These are phyloP conservation scores for Brassicogethes aeneus DNA, from an alignment of 2,888 invertebrate species.

Conservation along the genomic window DNA sequence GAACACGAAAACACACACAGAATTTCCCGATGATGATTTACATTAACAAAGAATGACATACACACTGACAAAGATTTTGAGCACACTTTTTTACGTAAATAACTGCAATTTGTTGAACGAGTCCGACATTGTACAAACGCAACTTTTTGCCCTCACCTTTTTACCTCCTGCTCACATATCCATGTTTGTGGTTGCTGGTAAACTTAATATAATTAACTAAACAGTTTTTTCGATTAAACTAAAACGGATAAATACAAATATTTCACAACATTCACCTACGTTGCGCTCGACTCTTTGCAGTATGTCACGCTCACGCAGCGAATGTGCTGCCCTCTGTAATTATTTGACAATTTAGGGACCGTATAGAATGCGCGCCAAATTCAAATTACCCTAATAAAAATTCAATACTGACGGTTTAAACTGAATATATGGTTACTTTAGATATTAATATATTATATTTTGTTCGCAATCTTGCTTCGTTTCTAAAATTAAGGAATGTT, in stretches of 20 bases:
- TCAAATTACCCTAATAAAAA: constrained; percentile 7
- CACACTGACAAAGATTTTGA: constrained; percentile 26
- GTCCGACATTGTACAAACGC: constrained; percentile 17
- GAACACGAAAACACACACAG: constrained; percentile 2
- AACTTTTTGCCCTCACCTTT: constrained; percentile 16
- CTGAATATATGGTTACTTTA: too few relatives aligned
- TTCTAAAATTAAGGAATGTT: too few relatives aligned
- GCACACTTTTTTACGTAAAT: constrained; percentile 19
- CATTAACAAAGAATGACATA: constrained; percentile 18
- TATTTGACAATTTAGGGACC: constrained; percentile 1
- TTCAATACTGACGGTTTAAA: too few relatives aligned
- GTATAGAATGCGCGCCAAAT: constrained; percentile 12
- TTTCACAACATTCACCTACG: constrained; percentile 33
- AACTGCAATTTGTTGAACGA: constrained; percentile 16
- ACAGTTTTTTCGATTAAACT: constrained; percentile 9
- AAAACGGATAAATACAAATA: constrained; percentile 17
- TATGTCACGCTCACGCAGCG: constrained; percentile 16
- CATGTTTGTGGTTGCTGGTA: constrained; percentile 16
- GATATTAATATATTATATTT: too few relatives aligned
- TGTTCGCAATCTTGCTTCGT: too few relatives aligned
- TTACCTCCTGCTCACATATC: constrained; percentile 24
- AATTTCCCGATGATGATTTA: constrained; percentile 7
- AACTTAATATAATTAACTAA: not conserved
- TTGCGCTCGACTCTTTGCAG: constrained; percentile 23
- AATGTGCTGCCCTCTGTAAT: constrained; percentile 6